Evolutionary conservation across 2,888 invertebrate species (phyloP), one percentile per base, ranked within the genome.

Genomic region (Perdita meconis): DNA sequence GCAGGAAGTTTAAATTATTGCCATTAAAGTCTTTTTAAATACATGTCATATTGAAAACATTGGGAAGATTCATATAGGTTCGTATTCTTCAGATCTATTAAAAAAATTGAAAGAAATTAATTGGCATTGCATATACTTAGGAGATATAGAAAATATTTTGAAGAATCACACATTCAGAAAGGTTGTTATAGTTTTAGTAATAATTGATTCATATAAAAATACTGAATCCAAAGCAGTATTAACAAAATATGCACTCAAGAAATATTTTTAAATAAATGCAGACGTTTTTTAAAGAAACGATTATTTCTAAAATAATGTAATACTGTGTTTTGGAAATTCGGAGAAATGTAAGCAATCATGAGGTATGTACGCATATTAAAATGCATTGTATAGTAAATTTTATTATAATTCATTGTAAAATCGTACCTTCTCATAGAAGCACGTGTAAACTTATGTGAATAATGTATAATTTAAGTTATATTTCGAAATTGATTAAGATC

Each of bases 141-240:
- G 34, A 19, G 30, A 8, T 40, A 19, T 55, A 38, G 10, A 38
- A 60, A 40, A 56, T 56, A 65, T 67, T 76, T 75, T 57, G 40
- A 38, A 8, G 5, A 74, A 51, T 16, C 38, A 26, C 24, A 16
- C 38, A 36, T 69, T 73, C 36, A 22, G 22, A 53, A 51, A 60
- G 3, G 19, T 16, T 40, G 50, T 47, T 69, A 55, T 47, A 53
- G 57, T 13, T 59, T 55, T 40, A 19, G 22, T 51, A 66, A 56
- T 1, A 16, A 61, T 26, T 66, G 3, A 56, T 22, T 56, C 61
- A 40, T 44, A 26, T 34, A 74, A 34, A 10, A 40, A 40, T 68
- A 68, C 44, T 22, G 22, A 76, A 56, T 59, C 22, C 55, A 59
- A 50, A 19, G 40, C 59, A 75, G 76, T 76, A 76, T 77, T 77